A percentile compares a stretch with the other conserved stretches of the same genome.
phyloP scores from a whole-genome alignment of 1,140 invertebrate species.

The Thereuonema tuberculata region DNA sequence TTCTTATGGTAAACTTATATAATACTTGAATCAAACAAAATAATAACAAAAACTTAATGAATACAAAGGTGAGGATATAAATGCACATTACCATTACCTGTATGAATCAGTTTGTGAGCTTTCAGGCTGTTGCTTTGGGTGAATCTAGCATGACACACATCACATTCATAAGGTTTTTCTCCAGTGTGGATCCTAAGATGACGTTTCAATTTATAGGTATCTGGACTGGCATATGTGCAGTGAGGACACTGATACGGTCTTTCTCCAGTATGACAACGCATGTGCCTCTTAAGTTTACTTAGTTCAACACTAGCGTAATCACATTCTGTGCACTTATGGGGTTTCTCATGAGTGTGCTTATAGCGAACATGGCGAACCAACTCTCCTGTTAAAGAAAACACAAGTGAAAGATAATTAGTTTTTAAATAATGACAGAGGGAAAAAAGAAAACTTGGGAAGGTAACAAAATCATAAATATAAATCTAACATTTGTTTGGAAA shows the following conservation, averaged over 20 bases:
- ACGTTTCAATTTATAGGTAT: slow-evolving; percentile 82
- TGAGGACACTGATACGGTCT: slow-evolving; percentile 78
- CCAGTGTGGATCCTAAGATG: slow-evolving; percentile 47
- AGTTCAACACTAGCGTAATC: slow-evolving; percentile 89
- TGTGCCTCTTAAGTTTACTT: slow-evolving; percentile 82
- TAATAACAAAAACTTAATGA: no score
- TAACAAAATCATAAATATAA: not conserved
- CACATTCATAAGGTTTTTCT: slow-evolving; percentile 48
- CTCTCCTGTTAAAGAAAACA: slow-evolving; percentile 48
- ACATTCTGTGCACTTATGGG: slow-evolving; percentile 86
- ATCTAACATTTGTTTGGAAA: no score
- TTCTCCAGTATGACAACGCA: slow-evolving; percentile 82
- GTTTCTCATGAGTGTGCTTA: slow-evolving; percentile 87
- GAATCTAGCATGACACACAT: slow-evolving; percentile 57
- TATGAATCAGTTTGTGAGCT: slow-evolving; percentile 87
- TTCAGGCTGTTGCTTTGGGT: slow-evolving; percentile 93
- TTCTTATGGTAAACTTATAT: no score
- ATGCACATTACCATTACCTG: no score
- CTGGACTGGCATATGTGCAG: slow-evolving; percentile 93
- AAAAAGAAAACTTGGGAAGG: not conserved
- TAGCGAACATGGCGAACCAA: slow-evolving; percentile 83
- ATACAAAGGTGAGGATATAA: no score
- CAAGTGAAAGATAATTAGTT: not conserved
- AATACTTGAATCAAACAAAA: no score
- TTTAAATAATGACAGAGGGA: slow-evolving; percentile 1